Evolutionary conservation across 2,113 vertebrate genomes (phyloP).

Genomic region (Rhinoptilus africanus): DNA sequence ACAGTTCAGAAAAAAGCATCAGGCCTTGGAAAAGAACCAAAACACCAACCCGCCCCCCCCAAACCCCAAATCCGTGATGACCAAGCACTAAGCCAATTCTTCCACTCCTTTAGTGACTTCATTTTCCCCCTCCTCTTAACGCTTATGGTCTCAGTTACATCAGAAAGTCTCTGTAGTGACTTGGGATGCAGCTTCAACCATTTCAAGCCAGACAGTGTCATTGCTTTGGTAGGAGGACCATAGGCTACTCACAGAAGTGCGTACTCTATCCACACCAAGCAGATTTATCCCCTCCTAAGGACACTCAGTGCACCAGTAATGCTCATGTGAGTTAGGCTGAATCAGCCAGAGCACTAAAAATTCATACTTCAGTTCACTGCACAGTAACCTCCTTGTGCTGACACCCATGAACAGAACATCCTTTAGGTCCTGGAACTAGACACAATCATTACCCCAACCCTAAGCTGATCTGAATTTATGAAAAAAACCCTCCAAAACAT

Average conservation of each 20-base stretch:
- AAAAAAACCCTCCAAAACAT: neutral
- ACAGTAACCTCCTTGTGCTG: neutral
- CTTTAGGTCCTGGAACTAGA: neutral
- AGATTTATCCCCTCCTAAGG: neutral
- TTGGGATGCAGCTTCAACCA: neutral
- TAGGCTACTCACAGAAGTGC: accelerated
- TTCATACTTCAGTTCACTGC: neutral
- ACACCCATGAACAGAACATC: neutral
- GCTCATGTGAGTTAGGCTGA: neutral
- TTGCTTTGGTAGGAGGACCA: neutral
- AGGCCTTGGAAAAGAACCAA: neutral
- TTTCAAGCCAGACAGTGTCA: neutral
- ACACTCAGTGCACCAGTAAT: neutral
- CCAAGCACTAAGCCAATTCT: neutral
- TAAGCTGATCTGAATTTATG: neutral
- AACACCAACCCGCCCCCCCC: no score
- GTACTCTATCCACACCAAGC: neutral
- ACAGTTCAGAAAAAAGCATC: neutral
- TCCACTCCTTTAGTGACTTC: neutral
- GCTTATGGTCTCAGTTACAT: neutral
- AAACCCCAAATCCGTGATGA: neutral
- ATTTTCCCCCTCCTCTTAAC: neutral
- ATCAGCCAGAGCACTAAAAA: neutral
- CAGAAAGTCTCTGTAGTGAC: neutral
- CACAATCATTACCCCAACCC: neutral